Conservation (phyloP, 2,888 invertebrate species). For the Agrotis puta region DNA sequence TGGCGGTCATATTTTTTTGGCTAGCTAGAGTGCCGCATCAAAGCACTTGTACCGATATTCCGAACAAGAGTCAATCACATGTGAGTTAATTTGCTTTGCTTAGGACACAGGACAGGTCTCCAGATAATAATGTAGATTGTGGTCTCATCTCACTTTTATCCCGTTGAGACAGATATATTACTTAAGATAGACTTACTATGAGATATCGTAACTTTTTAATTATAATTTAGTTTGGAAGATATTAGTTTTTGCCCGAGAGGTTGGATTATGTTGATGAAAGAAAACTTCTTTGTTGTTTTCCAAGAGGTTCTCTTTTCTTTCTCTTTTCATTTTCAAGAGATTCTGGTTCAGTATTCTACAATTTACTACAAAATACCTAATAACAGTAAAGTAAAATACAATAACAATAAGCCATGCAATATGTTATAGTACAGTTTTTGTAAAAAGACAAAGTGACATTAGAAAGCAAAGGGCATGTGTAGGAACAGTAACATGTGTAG, state of each 20-base stretch:
- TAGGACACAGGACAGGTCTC: not conserved
- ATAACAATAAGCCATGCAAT: too few relatives aligned
- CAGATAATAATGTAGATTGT: not conserved
- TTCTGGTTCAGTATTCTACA: too few relatives aligned
- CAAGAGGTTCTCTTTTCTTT: too few relatives aligned
- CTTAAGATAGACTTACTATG: not conserved
- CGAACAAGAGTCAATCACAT: not conserved
- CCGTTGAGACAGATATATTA: slow-evolving; percentile 9
- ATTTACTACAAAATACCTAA: too few relatives aligned
- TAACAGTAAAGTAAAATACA: too few relatives aligned
- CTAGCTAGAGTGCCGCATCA: not conserved
- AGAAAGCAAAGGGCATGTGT: too few relatives aligned
- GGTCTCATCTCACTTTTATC: not conserved
- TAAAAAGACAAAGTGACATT: too few relatives aligned
- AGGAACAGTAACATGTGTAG: too few relatives aligned
- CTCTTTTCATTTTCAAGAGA: too few relatives aligned
- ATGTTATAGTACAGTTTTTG: too few relatives aligned
- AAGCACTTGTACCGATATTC: not conserved
- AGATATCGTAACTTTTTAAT: slow-evolving; percentile 13
- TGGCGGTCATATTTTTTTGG: not conserved
- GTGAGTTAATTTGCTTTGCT: not conserved
- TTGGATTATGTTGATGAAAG: not conserved
- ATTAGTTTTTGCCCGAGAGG: not conserved
- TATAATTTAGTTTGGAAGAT: not conserved
- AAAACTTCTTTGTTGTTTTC: not conserved